phyloP scores from a whole-genome alignment of 2,113 vertebrate genomes.

The Rhipidura dahli region DNA sequence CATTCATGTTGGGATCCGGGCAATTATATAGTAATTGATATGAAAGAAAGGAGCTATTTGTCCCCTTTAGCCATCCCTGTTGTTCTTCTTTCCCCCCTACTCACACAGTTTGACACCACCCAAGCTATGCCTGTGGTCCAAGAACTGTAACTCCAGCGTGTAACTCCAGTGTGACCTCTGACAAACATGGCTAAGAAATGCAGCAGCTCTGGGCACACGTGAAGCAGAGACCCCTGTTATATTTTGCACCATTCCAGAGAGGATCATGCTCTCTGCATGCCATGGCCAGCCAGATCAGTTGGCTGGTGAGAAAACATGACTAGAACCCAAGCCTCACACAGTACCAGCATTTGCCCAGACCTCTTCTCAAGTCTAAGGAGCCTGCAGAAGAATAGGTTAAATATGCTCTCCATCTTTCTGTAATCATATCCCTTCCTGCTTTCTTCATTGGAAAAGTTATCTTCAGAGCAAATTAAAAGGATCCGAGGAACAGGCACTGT shows the following conservation, averaged over 20 bases:
- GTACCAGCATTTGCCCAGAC: background rate
- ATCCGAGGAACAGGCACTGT: rapidly evolving
- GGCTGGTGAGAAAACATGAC: background rate
- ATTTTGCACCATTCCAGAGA: background rate
- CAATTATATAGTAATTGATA: background rate
- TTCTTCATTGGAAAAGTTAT: background rate
- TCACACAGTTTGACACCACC: background rate
- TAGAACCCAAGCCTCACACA: background rate
- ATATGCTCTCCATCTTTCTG: background rate
- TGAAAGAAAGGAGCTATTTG: background rate
- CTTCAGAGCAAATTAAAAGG: background rate
- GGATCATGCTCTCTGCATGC: rapidly evolving
- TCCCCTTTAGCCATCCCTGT: background rate
- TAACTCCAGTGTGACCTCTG: background rate
- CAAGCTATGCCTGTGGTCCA: background rate
- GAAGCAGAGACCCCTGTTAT: background rate
- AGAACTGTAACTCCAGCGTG: rapidly evolving
- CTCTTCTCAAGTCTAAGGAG: background rate
- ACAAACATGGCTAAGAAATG: background rate
- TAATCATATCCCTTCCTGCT: background rate
- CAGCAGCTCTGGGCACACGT: background rate
- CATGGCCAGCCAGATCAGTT: background rate
- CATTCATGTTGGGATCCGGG: background rate
- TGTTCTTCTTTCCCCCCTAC: background rate
- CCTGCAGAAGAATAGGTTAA: background rate